A percentile compares a stretch with the other conserved stretches of the same genome.
phyloP scores from a whole-genome alignment of 2,797 vertebrate genomes.

The Sebastes variabilis region DNA sequence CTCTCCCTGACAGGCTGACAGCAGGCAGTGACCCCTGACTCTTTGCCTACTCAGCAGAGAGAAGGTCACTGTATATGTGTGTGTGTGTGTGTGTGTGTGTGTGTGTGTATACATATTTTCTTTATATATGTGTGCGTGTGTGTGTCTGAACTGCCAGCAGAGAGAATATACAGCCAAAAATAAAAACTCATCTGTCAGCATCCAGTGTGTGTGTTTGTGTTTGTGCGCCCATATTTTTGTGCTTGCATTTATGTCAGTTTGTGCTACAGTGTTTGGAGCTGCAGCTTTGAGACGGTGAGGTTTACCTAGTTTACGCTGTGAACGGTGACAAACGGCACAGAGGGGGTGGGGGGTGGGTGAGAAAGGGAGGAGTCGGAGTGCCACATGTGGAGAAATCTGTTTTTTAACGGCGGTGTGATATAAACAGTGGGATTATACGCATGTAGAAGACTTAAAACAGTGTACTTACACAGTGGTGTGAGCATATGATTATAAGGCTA shows the following conservation, averaged over 20 bases:
- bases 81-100: slow-evolving; percentile 54
- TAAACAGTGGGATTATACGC: slow-evolving; percentile 31
- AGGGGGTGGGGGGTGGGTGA: slow-evolving; percentile 17
- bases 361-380: slow-evolving; percentile 18
- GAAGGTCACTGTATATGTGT: slow-evolving; percentile 74
- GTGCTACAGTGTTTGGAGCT: slow-evolving; percentile 43
- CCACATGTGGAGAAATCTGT: slow-evolving; percentile 25
- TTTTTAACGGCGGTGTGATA: slow-evolving; percentile 19
- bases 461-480: slow-evolving; percentile 22
- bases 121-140: slow-evolving; percentile 48
- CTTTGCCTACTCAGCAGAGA: slow-evolving; percentile 80
- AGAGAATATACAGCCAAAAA: slow-evolving; percentile 79
- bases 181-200: slow-evolving; percentile 83
- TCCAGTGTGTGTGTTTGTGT: slow-evolving; percentile 46
- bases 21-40: slow-evolving; percentile 80
- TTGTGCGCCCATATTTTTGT: slow-evolving; percentile 48
- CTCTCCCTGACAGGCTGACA: slow-evolving; percentile 76
- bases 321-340: slow-evolving; percentile 49
- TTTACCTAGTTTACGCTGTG: slow-evolving; percentile 58
- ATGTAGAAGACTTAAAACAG: slow-evolving; percentile 28
- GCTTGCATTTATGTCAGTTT: slow-evolving; percentile 63
- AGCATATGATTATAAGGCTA: slow-evolving; percentile 39
- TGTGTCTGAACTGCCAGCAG: slow-evolving; percentile 76
- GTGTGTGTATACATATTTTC: slow-evolving; percentile 43
- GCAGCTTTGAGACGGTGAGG: slow-evolving; percentile 38